phyloP scores from a whole-genome alignment of 2,888 invertebrate species.

The Drosophila recens region DNA sequence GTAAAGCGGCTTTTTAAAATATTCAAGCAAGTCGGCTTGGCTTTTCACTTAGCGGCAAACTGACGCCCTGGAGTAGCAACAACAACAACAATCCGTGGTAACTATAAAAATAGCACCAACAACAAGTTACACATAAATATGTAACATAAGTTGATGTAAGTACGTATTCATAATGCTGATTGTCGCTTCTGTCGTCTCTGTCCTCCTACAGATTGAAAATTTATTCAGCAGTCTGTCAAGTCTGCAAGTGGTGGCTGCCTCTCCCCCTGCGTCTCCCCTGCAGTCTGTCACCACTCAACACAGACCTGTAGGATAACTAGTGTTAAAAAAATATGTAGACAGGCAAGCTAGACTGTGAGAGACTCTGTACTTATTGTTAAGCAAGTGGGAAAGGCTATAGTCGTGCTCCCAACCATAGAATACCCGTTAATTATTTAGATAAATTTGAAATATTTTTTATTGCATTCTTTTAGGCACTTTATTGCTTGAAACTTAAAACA shows the following conservation, averaged over 20 bases:
- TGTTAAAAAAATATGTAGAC: not conserved
- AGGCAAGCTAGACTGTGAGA: not conserved
- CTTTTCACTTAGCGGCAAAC: conserved; percentile 70
- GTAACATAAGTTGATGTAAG: conserved; percentile 65
- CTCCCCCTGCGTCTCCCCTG: not conserved
- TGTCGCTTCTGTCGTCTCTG: conserved; percentile 53
- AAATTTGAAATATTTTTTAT: no score
- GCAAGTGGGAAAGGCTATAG: no score
- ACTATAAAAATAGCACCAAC: conserved; percentile 15
- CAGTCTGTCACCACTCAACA: not conserved
- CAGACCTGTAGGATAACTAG: not conserved
- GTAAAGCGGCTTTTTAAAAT: conserved; percentile 78
- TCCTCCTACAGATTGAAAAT: conserved; percentile 67
- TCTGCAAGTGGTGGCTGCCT: conserved; percentile 49
- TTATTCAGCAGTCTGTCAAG: conserved; percentile 72
- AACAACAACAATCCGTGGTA: conserved; percentile 12
- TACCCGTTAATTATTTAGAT: no score
- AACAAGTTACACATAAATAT: conserved; percentile 57
- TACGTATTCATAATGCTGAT: conserved; percentile 77
- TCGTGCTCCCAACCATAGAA: no score
- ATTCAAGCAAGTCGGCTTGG: conserved; percentile 65
- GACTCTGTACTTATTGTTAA: no score
- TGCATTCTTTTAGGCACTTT: no score
- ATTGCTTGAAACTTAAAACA: no score
- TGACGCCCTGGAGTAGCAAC: conserved; percentile 34